Conservation (phyloP, 1,140 invertebrate genomes). For the Rhyacophila brunnea region DNA sequence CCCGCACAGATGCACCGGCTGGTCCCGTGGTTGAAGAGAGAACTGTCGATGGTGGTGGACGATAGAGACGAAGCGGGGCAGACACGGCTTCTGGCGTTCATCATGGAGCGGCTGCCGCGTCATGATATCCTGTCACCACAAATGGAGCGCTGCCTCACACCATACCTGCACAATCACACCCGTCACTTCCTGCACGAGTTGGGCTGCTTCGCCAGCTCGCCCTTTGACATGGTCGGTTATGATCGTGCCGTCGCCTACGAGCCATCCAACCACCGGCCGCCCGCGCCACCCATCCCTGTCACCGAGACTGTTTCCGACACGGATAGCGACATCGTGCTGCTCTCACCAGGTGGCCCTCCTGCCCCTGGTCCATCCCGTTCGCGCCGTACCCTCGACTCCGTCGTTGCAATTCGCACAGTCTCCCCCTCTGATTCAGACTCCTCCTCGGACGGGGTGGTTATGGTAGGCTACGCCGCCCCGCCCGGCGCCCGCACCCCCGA, state of each 20-base stretch:
- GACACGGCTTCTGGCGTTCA: constrained; percentile 64
- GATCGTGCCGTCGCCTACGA: constrained; percentile 60
- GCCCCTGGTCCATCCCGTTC: constrained; percentile 26
- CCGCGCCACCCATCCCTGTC: constrained; percentile 13
- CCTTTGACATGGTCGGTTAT: constrained; percentile 79
- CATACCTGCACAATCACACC: constrained; percentile 60
- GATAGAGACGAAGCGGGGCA: constrained; percentile 43
- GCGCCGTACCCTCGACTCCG: constrained; percentile 21
- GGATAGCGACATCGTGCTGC: constrained; percentile 49
- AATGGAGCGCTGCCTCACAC: constrained; percentile 65
- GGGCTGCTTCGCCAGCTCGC: constrained; percentile 79
- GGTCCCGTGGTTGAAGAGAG: constrained; percentile 85
- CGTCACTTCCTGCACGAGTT: constrained; percentile 90
- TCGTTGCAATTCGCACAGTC: constrained; percentile 50
- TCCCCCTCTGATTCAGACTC: constrained; percentile 51
- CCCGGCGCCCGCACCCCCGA: constrained; percentile 59
- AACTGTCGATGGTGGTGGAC: constrained; percentile 71
- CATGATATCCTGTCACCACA: constrained; percentile 71
- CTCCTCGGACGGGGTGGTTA: constrained; percentile 48
- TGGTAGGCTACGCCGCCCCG: constrained; percentile 55
- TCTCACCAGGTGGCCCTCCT: constrained; percentile 36
- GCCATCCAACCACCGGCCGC: constrained; percentile 38
- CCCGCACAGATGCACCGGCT: constrained; percentile 76
- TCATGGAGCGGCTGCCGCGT: constrained; percentile 66
- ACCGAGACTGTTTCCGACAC: constrained; percentile 44